Percentiles rank a stretch among this genome's conserved stretches.
phyloP scores from a whole-genome alignment of 2,113 vertebrate species.

The Megalops atlanticus region DNA sequence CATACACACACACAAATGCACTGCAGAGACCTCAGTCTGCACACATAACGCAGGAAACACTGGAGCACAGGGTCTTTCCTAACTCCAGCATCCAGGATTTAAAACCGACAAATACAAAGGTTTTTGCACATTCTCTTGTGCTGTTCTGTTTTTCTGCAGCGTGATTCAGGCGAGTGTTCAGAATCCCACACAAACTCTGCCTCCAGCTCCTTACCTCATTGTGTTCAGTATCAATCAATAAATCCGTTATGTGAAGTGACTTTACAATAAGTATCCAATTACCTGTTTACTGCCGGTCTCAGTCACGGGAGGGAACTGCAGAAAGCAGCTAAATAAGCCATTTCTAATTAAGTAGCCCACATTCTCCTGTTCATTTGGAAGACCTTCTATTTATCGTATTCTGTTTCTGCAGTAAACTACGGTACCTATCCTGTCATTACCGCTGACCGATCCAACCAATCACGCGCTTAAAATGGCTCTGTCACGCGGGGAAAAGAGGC shows the following conservation, averaged over 20 bases:
- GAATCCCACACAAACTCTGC: not conserved
- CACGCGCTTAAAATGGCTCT: not conserved
- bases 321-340: conserved; percentile 12
- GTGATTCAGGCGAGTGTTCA: not conserved
- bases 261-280: conserved; percentile 8
- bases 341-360: conserved; percentile 17
- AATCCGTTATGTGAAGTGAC: not conserved
- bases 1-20: not conserved
- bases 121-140: not conserved
- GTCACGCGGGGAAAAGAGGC: not conserved
- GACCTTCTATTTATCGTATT: conserved; percentile 5
- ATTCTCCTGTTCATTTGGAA: conserved; percentile 4
- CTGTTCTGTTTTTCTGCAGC: not conserved
- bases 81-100: not conserved
- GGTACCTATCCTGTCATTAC: not conserved
- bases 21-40: not conserved
- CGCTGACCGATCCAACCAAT: conserved; percentile 2
- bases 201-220: not conserved
- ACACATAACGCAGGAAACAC: not conserved
- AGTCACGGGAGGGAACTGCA: not conserved
- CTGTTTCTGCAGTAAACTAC: conserved; percentile 1
- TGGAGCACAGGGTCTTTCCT: not conserved
- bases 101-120: not conserved
- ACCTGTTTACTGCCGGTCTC: not conserved
- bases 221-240: conserved; percentile 1